Base-by-base conservation (phyloP, 2,797 vertebrate genomes). In the Notolabrus celidotus region DNA sequence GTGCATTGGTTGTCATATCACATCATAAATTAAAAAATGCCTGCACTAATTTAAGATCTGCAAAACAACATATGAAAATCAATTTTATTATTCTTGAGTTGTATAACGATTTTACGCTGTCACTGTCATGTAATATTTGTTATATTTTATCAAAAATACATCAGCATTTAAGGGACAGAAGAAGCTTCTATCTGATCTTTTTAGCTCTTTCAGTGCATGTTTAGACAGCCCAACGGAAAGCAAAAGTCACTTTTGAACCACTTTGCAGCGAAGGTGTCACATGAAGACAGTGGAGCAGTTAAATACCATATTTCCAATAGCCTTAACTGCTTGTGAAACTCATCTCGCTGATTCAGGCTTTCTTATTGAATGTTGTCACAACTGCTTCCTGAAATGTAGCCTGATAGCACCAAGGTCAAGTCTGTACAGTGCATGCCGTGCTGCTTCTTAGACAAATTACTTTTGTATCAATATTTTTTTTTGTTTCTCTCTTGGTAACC, bases 401-500 rank as follows among this genome's bases (percentile, higher is more conserved):
- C 92, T 2, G 95, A 96, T 85, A 95, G 92, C 22, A 92, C 92
- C 7, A 90, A 94, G 59, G 92, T 95, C 85, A 91, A 95, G 55
- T 93, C 96, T 89, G 83, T 94, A 33, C 74, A 39, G 31, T 23
- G 90, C 1, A 0, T 92, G 39, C 15, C 94, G 71, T 42, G 90
- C 85, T 95, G 92, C 76, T 43, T 93, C 23, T 42, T 94, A 57
- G 68, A 80, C 68, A 80, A 75, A 84, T 76, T 9, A 72, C 79
- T 87, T 80, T 69, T 64, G 33, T 65, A 65, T 79, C 58, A 70
- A 62, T 41, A 12, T 47, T 64, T 27, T 84, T 59, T 71, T 42
- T 58, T 82, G 54, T 36, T 67, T 42, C 92, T 90, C 31, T 86
- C 89, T 1, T 20, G 11, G 84, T 83, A 88, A 89, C 29, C 71